Base-by-base conservation (phyloP, 2,888 invertebrate species). In the Caenorhabditis panamensis region DNA sequence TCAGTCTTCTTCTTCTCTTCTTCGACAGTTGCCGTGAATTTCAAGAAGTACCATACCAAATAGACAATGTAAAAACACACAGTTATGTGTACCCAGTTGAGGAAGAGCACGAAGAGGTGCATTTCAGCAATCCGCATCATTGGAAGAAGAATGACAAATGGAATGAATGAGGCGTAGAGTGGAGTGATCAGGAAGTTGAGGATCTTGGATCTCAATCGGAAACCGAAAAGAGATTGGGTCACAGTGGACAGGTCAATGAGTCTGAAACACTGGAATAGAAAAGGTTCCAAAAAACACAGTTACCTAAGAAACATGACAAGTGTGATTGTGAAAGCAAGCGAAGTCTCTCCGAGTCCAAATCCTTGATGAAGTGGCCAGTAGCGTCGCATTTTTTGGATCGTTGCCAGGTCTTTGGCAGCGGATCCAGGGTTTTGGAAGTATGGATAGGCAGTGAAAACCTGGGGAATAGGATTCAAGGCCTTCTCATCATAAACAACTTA, bases 101-200 rank as follows among this genome's bases (percentile, higher is more conserved):
- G 24, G 13, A 44, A 11, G 3, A 80, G 22, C 8, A 80, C 76
- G 24, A 80, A 71, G 62, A 71, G 44, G 62, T 80, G 76, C 80
- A 80, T 80, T 76, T 80, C 80, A 26, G 76, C 64, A 26, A 80
- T 49, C 26, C 80, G n/a, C 71, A 71, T 69, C 80, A 80, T 80
- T 22, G 80, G 80, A 18, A 80, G 22, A 18, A 80, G 51, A 8
- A 80, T 26, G 18, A 71, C 28, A 24, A 67, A 71, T 20, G 67
- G 66, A 26, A 76, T 62, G 26, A 73, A 36, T 9, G 68, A 44
- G 5, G 63, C 63, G 62, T 79, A 79, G 18, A 79, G 51, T 31
- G 79, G 79, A 11, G 73, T 68, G 6, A 69, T 1, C 0, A 79
- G 11, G 59, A 59, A 69, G 31, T 75, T 69, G 2, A 68, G 18